Conservation (phyloP, 2,797 vertebrate genomes). For the Chiloscyllium punctatum region DNA sequence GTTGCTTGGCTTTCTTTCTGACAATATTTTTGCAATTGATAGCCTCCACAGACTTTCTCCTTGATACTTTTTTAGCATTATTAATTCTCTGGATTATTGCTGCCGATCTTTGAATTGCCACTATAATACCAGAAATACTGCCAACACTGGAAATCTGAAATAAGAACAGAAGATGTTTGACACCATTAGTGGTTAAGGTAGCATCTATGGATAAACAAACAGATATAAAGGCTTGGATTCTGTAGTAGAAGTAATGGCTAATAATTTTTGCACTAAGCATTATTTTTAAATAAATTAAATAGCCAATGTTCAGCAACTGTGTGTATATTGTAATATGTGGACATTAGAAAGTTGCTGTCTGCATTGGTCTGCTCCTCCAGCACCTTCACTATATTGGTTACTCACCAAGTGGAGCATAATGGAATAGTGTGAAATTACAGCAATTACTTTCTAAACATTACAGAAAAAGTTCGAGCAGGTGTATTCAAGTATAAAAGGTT, state of each 20-base stretch:
- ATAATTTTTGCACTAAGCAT: background rate
- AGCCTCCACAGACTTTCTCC: background rate
- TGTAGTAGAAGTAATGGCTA: background rate
- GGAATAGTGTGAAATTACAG: background rate
- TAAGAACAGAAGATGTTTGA: background rate
- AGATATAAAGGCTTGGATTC: background rate
- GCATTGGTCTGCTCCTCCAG: background rate
- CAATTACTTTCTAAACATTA: background rate
- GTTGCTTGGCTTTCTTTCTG: background rate
- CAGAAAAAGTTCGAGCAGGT: background rate
- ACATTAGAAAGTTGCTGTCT: background rate
- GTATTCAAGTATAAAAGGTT: background rate
- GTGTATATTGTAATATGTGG: background rate
- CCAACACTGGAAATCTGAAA: background rate
- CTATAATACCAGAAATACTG: background rate
- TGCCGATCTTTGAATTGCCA: background rate
- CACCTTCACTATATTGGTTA: background rate
- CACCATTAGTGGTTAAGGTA: background rate
- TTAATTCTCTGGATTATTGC: slow-evolving; percentile 16
- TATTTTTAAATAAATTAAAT: no score
- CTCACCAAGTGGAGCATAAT: no score
- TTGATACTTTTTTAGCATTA: background rate
- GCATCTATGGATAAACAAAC: background rate
- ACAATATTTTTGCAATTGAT: slow-evolving; percentile 25
- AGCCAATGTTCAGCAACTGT: background rate